Base-by-base conservation (phyloP, 2,797 vertebrate genomes). In the Catostomus latipinnis region DNA sequence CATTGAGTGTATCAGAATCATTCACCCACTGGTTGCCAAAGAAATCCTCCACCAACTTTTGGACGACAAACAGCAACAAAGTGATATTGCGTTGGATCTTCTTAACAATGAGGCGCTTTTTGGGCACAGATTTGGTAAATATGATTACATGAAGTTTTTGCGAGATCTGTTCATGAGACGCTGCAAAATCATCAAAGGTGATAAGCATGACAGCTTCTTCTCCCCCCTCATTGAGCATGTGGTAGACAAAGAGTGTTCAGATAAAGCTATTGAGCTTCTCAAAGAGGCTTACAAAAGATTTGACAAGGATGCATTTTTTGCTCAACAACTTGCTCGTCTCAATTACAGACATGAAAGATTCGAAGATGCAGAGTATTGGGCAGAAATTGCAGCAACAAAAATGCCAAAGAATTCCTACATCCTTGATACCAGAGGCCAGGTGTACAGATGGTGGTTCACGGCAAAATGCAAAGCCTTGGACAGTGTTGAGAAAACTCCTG, bases 371-470 rank as follows among this genome's bases (percentile, higher is more conserved):
- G 82, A 93, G 80, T 0, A 77, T 0, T 96, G 95, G 96, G 95
- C 93, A 86, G 84, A 89, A 11, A 84, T 86, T 6, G 95, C 95
- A 81, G 93, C 88, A 70, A 71, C 46, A 11, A 80, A 88, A 65
- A 79, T 85, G 84, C 94, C 95, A 0, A 81, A 86, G 3, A 93
- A 96, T 88, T 95, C 96, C 0, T 94, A 83, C 46, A 94, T 96
- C 86, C 89, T 96, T 0, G 91, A 96, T 81, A 96, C 95, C 76
- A 94, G 93, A 87, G 95, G 95, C 0, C 95, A 96, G 13, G 95
- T 96, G 8, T 95, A 95, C 71, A 94, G 6, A 71, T 94, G 82
- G 82, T 95, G 94, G 94, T 95, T 96, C 61, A 58, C 60, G 82
- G 90, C 88, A 1, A 91, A 88, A 78, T 87, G 60, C 7, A 92